These are phyloP conservation scores for Achatina immaculata DNA, from an alignment of 1,140 invertebrate species.

Conservation along the genomic window DNA sequence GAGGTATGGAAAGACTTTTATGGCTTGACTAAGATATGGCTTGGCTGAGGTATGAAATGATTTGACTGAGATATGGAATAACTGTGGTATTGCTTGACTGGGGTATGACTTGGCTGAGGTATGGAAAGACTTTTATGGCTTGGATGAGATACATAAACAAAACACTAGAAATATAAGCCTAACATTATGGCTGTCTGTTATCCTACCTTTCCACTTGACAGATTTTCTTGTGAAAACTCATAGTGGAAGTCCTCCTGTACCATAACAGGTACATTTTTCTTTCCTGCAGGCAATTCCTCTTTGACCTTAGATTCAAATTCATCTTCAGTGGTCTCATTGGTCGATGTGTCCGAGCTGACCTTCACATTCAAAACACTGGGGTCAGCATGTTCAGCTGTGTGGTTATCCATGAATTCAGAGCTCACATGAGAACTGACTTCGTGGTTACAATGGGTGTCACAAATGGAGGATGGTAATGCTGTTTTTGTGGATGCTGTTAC, in stretches of 20 bases:
- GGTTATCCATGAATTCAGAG: not conserved
- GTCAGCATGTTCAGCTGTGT: not conserved
- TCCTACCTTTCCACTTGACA: conserved; percentile 34
- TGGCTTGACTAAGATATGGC: no score
- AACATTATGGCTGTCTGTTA: no score
- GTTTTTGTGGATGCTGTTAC: no score
- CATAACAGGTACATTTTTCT: not conserved
- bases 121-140: no score
- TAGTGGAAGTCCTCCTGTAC: not conserved
- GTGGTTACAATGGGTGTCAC: not conserved
- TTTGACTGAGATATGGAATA: no score
- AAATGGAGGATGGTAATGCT: not conserved
- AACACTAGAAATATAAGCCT: no score
- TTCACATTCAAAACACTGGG: not conserved
- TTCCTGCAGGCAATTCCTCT: not conserved
- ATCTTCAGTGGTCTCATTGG: not conserved
- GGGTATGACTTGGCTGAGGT: no score
- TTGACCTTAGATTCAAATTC: not conserved
- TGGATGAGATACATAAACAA: no score
- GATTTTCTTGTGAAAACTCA: conserved; percentile 9
- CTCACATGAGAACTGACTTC: not conserved
- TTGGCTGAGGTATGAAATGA: no score
- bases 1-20: no score
- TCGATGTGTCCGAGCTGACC: not conserved
- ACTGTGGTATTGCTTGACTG: no score